phyloP scores from a whole-genome alignment of 1,140 invertebrate species.

The Drosophila ananassae region DNA sequence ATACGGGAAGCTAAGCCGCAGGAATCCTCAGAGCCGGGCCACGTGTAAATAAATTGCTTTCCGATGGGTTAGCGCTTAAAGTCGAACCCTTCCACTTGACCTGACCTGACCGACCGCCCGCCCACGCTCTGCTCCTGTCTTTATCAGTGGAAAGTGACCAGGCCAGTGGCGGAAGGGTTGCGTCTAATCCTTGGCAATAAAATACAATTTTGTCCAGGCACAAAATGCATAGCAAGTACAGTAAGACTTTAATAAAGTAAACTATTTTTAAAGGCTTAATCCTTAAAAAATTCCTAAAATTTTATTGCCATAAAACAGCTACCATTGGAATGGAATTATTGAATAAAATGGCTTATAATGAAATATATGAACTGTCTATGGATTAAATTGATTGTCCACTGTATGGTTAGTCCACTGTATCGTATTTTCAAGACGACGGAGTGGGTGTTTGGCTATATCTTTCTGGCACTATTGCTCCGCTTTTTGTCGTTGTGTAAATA shows the following conservation, averaged over 20 bases:
- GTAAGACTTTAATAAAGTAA: neutral
- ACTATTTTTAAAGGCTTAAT: neutral
- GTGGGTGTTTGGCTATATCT: slow-evolving; percentile 42
- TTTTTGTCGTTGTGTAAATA: slow-evolving; percentile 67
- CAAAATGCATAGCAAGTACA: slow-evolving; percentile 28
- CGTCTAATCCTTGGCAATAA: slow-evolving; percentile 75
- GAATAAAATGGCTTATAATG: too few species aligned
- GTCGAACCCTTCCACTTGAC: slow-evolving; percentile 57
- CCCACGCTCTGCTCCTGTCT: slow-evolving; percentile 34
- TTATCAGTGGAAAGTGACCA: slow-evolving; percentile 60
- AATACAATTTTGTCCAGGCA: slow-evolving; percentile 66
- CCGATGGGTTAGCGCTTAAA: slow-evolving; percentile 28
- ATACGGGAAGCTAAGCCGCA: slow-evolving; percentile 52
- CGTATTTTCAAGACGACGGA: slow-evolving; percentile 33
- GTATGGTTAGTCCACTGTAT: slow-evolving; percentile 25
- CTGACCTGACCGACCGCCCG: slow-evolving; percentile 15
- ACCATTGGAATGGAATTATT: too few species aligned
- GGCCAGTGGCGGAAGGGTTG: slow-evolving; percentile 54
- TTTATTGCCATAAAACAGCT: too few species aligned
- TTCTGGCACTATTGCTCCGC: slow-evolving; percentile 8
- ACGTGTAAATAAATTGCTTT: slow-evolving; percentile 80
- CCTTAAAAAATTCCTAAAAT: too few species aligned
- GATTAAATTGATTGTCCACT: too few species aligned
- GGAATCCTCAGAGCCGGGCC: slow-evolving; percentile 57
- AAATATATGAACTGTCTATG: too few species aligned